Conservation (phyloP, 2,888 invertebrate species). For the Volucella zonaria region DNA sequence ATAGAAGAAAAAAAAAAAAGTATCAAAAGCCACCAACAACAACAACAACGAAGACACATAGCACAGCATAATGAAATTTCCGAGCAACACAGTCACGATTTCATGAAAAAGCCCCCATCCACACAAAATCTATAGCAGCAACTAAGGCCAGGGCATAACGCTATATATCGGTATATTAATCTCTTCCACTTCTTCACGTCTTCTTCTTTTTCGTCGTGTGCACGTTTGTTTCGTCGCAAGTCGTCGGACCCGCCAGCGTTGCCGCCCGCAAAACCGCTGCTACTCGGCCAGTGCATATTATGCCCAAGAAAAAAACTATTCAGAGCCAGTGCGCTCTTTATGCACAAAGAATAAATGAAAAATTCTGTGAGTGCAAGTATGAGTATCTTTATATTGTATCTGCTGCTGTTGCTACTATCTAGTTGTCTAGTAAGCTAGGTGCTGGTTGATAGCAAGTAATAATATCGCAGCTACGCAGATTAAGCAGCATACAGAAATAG, state of each 20-base stretch:
- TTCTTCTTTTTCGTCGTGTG: conserved; percentile 16
- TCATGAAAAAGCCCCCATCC: conserved; percentile 57
- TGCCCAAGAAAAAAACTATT: conserved; percentile 25
- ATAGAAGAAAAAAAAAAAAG: conserved; percentile 34
- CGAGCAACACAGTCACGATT: conserved; percentile 50
- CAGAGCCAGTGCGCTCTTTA: conserved; percentile 28
- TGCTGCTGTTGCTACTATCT: conserved; percentile 46
- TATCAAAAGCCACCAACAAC: conserved; percentile 21
- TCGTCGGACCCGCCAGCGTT: not conserved
- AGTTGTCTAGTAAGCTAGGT: not conserved
- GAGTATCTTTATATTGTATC: conserved; percentile 25
- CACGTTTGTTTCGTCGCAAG: not conserved
- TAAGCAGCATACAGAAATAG: not conserved
- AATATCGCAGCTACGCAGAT: conserved; percentile 22
- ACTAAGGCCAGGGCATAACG: conserved; percentile 53
- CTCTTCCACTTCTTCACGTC: conserved; percentile 57
- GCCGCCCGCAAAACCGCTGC: not conserved
- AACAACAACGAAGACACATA: not conserved
- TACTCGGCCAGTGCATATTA: conserved; percentile 46
- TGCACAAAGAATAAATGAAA: conserved; percentile 47
- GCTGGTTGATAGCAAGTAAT: too few relatives aligned
- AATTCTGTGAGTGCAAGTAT: conserved; percentile 8
- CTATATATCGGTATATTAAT: conserved; percentile 56
- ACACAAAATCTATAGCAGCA: conserved; percentile 32
- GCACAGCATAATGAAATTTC: conserved; percentile 55